Conservation (phyloP, 2,113 vertebrate genomes). For the Petrocephalus zakoni region DNA sequence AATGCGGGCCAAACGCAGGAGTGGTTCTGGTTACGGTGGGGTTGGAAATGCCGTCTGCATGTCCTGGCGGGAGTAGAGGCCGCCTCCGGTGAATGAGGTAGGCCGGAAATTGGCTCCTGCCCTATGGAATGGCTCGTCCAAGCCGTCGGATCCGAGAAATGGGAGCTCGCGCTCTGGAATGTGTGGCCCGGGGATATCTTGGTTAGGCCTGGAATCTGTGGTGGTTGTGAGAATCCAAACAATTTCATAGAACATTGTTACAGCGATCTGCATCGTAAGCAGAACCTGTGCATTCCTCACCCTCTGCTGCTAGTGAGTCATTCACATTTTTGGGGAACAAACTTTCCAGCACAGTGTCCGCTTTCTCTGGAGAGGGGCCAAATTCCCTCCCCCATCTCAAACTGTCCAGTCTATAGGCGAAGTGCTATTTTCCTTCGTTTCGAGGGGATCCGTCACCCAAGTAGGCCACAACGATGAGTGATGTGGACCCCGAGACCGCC, state of each 20-base stretch:
- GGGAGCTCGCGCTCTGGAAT: not conserved
- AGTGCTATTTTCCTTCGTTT: not conserved
- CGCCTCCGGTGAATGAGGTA: not conserved
- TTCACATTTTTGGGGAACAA: not conserved
- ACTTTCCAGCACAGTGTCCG: not conserved
- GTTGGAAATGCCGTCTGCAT: not conserved
- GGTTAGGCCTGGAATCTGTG: conserved; percentile 27
- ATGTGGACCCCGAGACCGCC: not conserved
- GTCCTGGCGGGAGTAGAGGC: not conserved
- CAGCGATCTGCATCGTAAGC: not conserved
- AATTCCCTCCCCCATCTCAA: not conserved
- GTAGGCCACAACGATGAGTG: not conserved
- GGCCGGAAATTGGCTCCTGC: not conserved
- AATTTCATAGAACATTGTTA: conserved; percentile 24
- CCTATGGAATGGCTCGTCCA: not conserved
- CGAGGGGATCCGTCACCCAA: not conserved
- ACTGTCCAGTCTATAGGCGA: not conserved
- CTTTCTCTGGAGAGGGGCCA: not conserved
- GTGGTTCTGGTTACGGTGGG: not conserved
- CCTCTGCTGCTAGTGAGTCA: not conserved
- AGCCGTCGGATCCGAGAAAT: not conserved
- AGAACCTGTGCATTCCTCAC: conserved; percentile 18
- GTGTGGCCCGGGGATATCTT: conserved; percentile 13
- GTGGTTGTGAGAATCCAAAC: conserved; percentile 24
- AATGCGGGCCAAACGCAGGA: not conserved